phyloP scores from a whole-genome alignment of 1,140 invertebrate genomes.

The Globodera ellingtonae region DNA sequence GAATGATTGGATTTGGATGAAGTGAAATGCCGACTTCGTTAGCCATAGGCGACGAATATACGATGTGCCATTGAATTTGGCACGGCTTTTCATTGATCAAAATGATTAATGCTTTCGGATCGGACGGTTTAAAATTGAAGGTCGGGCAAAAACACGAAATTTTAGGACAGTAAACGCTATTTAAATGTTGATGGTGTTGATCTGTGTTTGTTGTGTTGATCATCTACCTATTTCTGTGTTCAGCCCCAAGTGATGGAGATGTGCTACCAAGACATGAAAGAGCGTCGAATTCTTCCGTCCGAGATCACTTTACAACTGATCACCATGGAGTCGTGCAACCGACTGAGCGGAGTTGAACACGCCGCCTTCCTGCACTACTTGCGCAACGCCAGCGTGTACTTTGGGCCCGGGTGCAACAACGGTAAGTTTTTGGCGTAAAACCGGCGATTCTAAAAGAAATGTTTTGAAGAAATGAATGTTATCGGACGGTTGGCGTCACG shows the following conservation, averaged over 20 bases:
- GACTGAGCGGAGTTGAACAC: conserved; percentile 62
- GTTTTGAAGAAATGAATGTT: conserved; percentile 61
- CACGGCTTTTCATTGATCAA: no score
- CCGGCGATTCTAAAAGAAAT: neutral
- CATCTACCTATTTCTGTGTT: neutral
- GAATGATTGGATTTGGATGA: neutral
- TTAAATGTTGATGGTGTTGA: no score
- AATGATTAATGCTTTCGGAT: no score
- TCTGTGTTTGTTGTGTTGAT: no score
- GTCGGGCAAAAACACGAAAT: no score
- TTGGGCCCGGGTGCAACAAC: conserved; percentile 65
- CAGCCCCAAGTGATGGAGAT: conserved; percentile 61
- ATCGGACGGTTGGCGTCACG: conserved; percentile 61
- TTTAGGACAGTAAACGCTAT: no score
- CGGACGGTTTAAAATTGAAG: no score
- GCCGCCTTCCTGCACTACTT: conserved; percentile 63
- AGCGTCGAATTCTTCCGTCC: conserved; percentile 55
- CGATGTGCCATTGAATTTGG: no score
- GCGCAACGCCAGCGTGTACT: conserved; percentile 63
- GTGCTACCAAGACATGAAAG: conserved; percentile 59
- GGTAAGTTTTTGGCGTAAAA: conserved; percentile 39
- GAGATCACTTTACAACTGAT: conserved; percentile 57
- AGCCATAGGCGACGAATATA: no score
- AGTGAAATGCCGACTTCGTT: conserved; percentile 31
- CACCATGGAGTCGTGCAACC: conserved; percentile 65